Base-by-base conservation (phyloP, 2,113 vertebrate genomes). In the Zeus faber region DNA sequence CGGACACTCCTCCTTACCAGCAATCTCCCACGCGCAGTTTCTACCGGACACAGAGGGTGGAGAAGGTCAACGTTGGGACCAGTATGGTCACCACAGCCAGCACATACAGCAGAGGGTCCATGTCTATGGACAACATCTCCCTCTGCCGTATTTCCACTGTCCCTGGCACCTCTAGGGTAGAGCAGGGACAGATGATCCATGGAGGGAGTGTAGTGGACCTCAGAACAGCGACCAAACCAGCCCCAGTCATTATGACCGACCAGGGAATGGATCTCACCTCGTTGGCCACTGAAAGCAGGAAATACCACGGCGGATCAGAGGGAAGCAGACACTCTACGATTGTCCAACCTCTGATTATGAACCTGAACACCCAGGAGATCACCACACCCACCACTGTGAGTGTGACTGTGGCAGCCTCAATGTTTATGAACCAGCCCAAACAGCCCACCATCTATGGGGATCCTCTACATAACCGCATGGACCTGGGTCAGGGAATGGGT, bases 231-330 rank as follows among this genome's bases (percentile, higher is more conserved):
- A 55, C 88, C 25, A 95, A 94, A 55, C 79, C 90, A 11, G 79
- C 92, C 1, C 95, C 97, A 51, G 85, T 98, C 76, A 98, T 99
- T 51, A 95, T 99, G 68, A 99, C 95, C 0, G 96, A 99, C 80
- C 93, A 97, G 58, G 96, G 95, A 71, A 94, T 99, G 94, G 95
- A 99, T 86, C 91, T 99, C 51, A 98, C 94, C 0, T 97, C 95
- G 10, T 82, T 98, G 52, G 93, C 95, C 2, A 89, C 91, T 0
- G 97, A 98, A 70, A 91, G 93, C 6, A 91, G 94, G 47, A 93
- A 90, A 82, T 98, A 95, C 6, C 92, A 93, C 54, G 83, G 94
- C 58, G 90, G 91, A 8, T 57, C 91, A 80, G 97, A 97, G 54
- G 89, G 90, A 21, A 83, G 89, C 58, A 89, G 94, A 43, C 94